Evolutionary conservation across 2,113 vertebrate species (phyloP), one percentile per base, ranked within the genome.

Genomic region (Siniperca chuatsi): DNA sequence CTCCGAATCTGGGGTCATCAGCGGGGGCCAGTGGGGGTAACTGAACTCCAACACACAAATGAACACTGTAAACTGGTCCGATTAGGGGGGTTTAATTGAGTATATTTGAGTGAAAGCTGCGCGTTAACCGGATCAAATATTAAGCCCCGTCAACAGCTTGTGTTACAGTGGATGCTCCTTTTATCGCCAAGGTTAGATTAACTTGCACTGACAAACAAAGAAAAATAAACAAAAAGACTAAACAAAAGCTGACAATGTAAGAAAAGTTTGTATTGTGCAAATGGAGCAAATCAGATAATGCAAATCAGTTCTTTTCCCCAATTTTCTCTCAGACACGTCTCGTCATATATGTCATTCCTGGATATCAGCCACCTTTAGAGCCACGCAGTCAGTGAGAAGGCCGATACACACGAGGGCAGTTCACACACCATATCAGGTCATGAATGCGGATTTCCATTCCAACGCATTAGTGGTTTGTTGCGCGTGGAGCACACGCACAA

Each of bases 121-220:
- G 62, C 61, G 75, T 79, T 75, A 82, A 81, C 70, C 76, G 66
- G 74, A 89, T 93, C 87, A 83, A n/a, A 81, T 10, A 75, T 85
- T 52, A 84, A 89, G 42, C 79, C 68, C 42, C 35, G 83, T 89
- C 90, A 90, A 87, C 87, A 84, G 87, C 89, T 72, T 8, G 84
- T 8, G 86, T 78, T 62, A 37, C 79, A 29, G 76, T 8, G 57
- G 84, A 82, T 55, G 80, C 87, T 75, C 42, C 46, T 62, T 44
- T 82, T 15, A 71, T 57, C 70, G 40, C 85, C 88, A 93, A 93
- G 92, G 90, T 93, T 92, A 91, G 44, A 84, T n/a, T 18, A 70
- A 86, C 77, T 82, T 37, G n/a, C 4, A 0, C 0, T 9, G 48
- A 77, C 66, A 54, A 52, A 64, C 42, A 61, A 55, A 65, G 8